These are phyloP conservation scores for Lagopus leucura DNA, from an alignment of 2,113 vertebrate genomes.

Conservation along the genomic window DNA sequence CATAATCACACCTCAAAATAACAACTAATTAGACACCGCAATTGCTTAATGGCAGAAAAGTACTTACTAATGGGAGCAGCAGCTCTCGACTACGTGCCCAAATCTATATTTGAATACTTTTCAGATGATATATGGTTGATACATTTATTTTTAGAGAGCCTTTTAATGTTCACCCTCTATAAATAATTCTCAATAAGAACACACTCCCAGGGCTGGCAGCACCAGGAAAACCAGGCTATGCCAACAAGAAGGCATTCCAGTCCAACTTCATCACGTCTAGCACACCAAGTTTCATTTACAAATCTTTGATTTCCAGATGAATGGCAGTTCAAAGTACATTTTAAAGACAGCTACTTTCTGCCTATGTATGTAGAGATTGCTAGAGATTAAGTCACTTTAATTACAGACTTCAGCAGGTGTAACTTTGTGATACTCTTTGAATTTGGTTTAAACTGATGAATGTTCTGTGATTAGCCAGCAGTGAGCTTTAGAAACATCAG, in stretches of 20 bases:
- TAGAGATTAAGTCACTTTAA: conserved; percentile 61
- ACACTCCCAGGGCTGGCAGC: neutral
- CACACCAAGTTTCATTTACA: conserved; percentile 35
- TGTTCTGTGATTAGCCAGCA: conserved; percentile 1
- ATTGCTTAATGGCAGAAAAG: neutral
- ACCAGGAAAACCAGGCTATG: neutral
- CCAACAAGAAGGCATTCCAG: conserved; percentile 46
- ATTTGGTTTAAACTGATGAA: conserved; percentile 10
- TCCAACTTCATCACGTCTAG: conserved; percentile 5
- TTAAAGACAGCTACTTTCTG: conserved; percentile 50
- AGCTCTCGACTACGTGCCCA: neutral
- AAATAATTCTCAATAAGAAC: neutral
- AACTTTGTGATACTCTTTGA: conserved; percentile 22
- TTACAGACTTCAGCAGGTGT: conserved; percentile 67
- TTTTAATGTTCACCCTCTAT: neutral
- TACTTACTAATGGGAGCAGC: neutral
- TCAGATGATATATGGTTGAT: neutral
- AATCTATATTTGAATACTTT: neutral
- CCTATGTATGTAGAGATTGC: conserved; percentile 44
- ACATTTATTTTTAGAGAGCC: neutral
- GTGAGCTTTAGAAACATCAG: conserved; percentile 39
- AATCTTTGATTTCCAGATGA: conserved; percentile 67
- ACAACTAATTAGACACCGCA: neutral
- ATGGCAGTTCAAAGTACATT: conserved; percentile 59
- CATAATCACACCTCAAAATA: neutral